These are phyloP conservation scores for Spea bombifrons DNA, from an alignment of 2,113 vertebrate species.

Conservation along the genomic window DNA sequence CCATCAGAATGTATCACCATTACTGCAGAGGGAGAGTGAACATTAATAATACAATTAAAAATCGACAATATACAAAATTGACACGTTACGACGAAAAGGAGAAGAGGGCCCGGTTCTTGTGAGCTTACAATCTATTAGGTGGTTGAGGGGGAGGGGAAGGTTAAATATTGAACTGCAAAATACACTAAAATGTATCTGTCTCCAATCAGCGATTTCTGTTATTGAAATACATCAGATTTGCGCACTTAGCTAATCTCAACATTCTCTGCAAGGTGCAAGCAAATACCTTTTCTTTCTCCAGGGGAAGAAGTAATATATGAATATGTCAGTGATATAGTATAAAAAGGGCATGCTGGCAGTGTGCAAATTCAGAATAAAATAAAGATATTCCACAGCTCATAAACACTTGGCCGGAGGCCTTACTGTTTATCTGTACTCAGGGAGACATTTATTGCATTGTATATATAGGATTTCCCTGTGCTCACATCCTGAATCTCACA, in stretches of 20 bases:
- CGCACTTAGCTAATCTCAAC: slow-evolving; percentile 38
- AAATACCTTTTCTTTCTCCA: slow-evolving; percentile 37
- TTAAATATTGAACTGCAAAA: slow-evolving; percentile 35
- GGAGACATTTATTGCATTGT: slow-evolving; percentile 45
- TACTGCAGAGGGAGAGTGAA: too few species aligned
- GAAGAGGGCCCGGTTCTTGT: too few species aligned
- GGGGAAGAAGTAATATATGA: slow-evolving; percentile 44
- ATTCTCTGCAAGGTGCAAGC: slow-evolving; percentile 24
- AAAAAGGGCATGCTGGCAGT: slow-evolving; percentile 34
- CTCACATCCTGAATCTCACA: slow-evolving; percentile 3
- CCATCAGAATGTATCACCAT: too few species aligned
- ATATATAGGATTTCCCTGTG: slow-evolving; percentile 43
- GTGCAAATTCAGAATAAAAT: slow-evolving; percentile 46
- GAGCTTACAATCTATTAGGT: too few species aligned
- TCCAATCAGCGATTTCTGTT: slow-evolving; percentile 15
- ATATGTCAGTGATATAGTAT: slow-evolving; percentile 45
- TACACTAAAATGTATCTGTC: slow-evolving; percentile 17
- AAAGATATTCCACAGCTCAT: slow-evolving; percentile 47
- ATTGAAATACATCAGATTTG: slow-evolving; percentile 17
- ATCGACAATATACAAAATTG: too few species aligned
- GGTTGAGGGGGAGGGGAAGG: too few species aligned
- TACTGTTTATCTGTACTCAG: slow-evolving; percentile 46
- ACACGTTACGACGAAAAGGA: too few species aligned
- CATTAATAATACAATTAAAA: too few species aligned
- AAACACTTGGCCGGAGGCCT: slow-evolving; percentile 45